phyloP scores from a whole-genome alignment of 2,888 invertebrate genomes.

The Brassicogethes aeneus region DNA sequence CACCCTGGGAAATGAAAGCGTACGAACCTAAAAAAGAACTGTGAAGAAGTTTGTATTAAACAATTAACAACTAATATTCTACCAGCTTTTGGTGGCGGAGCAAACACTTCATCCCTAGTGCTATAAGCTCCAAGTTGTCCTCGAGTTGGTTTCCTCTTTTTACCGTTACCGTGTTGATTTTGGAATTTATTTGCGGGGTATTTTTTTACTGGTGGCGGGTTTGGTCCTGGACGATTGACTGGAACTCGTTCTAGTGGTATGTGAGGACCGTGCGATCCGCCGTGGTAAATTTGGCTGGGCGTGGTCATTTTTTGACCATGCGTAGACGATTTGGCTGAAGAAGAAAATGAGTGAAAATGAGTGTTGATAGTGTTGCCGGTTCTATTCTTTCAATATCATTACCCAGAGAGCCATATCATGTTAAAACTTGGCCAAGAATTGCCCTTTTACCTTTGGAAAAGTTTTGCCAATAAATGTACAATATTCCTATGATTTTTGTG shows the following conservation, averaged over 20 bases:
- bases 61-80: too few relatives aligned
- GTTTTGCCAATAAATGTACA: too few relatives aligned
- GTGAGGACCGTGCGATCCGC: conserved; percentile 17
- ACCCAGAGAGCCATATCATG: too few relatives aligned
- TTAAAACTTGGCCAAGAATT: too few relatives aligned
- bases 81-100: conserved; percentile 25
- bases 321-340: too few relatives aligned
- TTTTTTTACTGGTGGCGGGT: conserved; percentile 3
- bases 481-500: too few relatives aligned
- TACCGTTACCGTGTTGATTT: conserved; percentile 1
- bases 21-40: conserved; percentile 23
- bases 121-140: conserved; percentile 26
- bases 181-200: conserved; percentile 7
- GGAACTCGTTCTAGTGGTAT: conserved; percentile 17
- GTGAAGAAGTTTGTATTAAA: not conserved
- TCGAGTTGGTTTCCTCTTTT: conserved; percentile 25
- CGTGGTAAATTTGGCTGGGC: conserved; percentile 10
- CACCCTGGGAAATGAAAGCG: conserved; percentile 23
- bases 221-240: conserved; percentile 9
- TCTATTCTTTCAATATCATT: too few relatives aligned
- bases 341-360: too few relatives aligned
- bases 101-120: conserved; percentile 34
- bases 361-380: too few relatives aligned
- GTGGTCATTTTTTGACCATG: too few relatives aligned
- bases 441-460: too few relatives aligned